These are phyloP conservation scores for Euplagia quadripunctaria DNA, from an alignment of 2,888 invertebrate genomes.

Conservation along the genomic window DNA sequence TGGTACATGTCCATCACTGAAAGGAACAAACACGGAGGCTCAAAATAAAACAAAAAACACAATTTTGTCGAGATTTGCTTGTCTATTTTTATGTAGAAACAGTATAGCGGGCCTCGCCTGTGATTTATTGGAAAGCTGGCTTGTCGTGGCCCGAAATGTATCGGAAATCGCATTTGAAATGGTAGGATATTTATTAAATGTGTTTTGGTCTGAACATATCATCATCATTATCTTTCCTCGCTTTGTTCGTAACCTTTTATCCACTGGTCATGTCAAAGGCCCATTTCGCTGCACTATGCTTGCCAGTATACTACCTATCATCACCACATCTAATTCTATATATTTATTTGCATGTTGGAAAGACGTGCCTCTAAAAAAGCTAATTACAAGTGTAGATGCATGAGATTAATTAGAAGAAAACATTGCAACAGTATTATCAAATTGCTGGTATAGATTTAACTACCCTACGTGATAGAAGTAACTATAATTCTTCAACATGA, in stretches of 20 bases:
- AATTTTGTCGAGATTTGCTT: conserved; percentile 4
- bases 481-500: too few species aligned
- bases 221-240: background rate
- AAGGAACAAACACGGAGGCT: background rate
- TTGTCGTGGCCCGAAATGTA: conserved; percentile 10
- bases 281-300: too few species aligned
- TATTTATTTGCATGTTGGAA: too few species aligned
- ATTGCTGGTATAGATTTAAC: too few species aligned
- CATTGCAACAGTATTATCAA: too few species aligned
- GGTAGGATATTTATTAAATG: background rate
- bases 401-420: too few species aligned
- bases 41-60: conserved; percentile 3
- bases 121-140: conserved; percentile 17
- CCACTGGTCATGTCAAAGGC: too few species aligned
- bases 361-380: too few species aligned
- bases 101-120: background rate
- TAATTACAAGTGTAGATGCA: too few species aligned
- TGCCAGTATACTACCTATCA: too few species aligned
- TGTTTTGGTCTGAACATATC: background rate
- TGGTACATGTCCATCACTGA: background rate
- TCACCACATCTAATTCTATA: too few species aligned
- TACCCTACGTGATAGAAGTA: too few species aligned
- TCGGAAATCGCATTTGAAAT: conserved; percentile 4
- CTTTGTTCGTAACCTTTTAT: background rate
- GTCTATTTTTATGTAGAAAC: conserved; percentile 14